Base-by-base conservation (phyloP, 2,888 invertebrate genomes). In the Dendrolimus houi region DNA sequence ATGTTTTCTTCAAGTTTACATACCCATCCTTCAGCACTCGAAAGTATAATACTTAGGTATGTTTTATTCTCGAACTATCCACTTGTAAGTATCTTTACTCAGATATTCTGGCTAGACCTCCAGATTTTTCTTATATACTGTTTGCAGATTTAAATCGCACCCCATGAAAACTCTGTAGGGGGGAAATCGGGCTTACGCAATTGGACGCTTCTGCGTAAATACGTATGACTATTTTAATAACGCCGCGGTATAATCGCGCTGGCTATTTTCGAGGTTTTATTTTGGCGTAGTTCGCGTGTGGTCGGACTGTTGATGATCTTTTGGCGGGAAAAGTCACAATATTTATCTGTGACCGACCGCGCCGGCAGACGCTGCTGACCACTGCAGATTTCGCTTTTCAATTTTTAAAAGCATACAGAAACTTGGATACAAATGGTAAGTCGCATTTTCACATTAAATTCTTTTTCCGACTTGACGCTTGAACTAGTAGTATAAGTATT, bases 281-380 rank as follows among this genome's bases (percentile, higher is more conserved):
- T 90, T 89, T 85, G 79, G 87, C 86, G 83, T 81, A 81, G 89
- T 88, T 88, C 87, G 89, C 87, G 90, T 89, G 90, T 90, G 90
- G 90, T 88, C 85, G 80, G 66, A 65, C 63, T 66, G 67, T 71
- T 70, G 70, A 72, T 73, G 75, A 70, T 75, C 74, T 85, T 87
- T 87, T 87, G 87, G 89, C 88, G 87, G 88, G 84, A 87, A 87
- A 85, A 77, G 75, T 74, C 79, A 81, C 75, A 84, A 78, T 79
- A 75, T 75, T 72, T 73, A 76, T 64, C 68, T 81, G 68, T 71
- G 69, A 75, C 72, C 69, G 64, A 60, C 73, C 72, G 75, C 79
- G 84, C 9, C 47, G 47, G 9, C 78, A 81, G 74, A 71, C 69
- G 73, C 62, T 14, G 55, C 58, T 61, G 60, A 59, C 56, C 61